phyloP scores from a whole-genome alignment of 1,140 invertebrate species.

The Calosoma granatense region DNA sequence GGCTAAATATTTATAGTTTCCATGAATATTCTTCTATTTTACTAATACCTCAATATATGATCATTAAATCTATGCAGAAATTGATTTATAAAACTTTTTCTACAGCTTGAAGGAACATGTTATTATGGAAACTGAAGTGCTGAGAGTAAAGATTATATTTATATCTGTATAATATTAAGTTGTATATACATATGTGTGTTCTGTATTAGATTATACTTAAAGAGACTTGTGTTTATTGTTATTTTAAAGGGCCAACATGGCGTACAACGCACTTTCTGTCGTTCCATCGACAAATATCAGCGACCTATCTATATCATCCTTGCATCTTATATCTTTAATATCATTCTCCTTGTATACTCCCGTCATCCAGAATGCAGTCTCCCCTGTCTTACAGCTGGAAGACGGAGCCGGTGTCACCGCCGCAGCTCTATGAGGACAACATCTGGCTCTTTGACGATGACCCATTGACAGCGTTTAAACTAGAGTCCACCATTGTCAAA shows the following conservation, averaged over 20 bases:
- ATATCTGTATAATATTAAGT: too few relatives aligned
- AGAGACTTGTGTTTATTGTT: too few relatives aligned
- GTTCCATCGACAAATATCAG: conserved; percentile 29
- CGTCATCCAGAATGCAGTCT: conserved; percentile 25
- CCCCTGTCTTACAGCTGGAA: conserved; percentile 34
- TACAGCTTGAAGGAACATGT: too few relatives aligned
- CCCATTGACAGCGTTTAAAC: conserved; percentile 4
- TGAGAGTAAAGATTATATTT: too few relatives aligned
- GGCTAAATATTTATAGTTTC: too few relatives aligned
- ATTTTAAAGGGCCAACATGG: conserved; percentile 37
- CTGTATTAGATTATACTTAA: too few relatives aligned
- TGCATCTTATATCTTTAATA: conserved; percentile 24
- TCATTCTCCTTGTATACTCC: conserved; percentile 25
- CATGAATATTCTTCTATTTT: too few relatives aligned
- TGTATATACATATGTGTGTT: too few relatives aligned
- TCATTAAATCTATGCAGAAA: too few relatives aligned
- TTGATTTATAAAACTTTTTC: too few relatives aligned
- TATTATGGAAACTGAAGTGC: too few relatives aligned
- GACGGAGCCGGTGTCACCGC: conserved; percentile 39
- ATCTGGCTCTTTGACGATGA: conserved; percentile 15
- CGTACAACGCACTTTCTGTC: conserved; percentile 30
- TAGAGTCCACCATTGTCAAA: conserved; percentile 17
- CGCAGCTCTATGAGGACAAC: conserved; percentile 12
- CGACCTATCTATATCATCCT: neutral
- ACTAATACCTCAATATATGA: too few relatives aligned